phyloP scores from a whole-genome alignment of 64 coral and sea anemone genomes.

The Hydrozoanthus tunicans region DNA sequence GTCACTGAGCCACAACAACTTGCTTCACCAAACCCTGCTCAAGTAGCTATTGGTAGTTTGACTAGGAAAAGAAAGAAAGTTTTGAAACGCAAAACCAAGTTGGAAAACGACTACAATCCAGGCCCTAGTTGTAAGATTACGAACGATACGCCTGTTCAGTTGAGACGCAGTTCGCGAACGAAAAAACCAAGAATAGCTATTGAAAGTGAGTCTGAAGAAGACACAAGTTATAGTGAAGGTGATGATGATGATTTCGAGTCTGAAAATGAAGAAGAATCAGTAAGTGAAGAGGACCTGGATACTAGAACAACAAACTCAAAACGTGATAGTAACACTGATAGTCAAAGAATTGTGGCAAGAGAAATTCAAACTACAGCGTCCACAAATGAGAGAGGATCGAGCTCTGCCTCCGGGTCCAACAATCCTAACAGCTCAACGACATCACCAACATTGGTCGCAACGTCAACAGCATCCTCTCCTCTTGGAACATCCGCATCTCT shows the following conservation, averaged over 20 bases:
- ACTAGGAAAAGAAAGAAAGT: neutral
- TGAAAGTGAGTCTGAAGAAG: constrained; percentile 17
- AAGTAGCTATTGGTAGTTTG: neutral
- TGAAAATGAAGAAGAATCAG: neutral
- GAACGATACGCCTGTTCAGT: neutral
- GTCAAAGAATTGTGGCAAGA: neutral
- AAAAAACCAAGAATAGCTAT: constrained; percentile 18
- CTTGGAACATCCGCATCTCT: neutral
- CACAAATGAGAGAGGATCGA: neutral
- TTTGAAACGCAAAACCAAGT: neutral
- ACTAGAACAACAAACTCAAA: neutral
- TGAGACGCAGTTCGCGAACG: constrained; percentile 2
- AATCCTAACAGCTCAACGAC: neutral
- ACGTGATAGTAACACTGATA: neutral
- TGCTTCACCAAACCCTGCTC: neutral
- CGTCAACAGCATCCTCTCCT: too few relatives aligned
- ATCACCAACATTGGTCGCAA: too few relatives aligned
- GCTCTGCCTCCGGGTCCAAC: neutral
- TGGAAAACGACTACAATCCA: neutral
- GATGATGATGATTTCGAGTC: neutral
- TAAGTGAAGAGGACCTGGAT: neutral
- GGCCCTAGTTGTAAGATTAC: neutral
- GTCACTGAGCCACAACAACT: neutral
- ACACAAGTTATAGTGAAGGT: neutral
- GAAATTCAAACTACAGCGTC: neutral